Evolutionary conservation across 2,888 invertebrate species (phyloP).

Genomic region (Cephalotes varians): DNA sequence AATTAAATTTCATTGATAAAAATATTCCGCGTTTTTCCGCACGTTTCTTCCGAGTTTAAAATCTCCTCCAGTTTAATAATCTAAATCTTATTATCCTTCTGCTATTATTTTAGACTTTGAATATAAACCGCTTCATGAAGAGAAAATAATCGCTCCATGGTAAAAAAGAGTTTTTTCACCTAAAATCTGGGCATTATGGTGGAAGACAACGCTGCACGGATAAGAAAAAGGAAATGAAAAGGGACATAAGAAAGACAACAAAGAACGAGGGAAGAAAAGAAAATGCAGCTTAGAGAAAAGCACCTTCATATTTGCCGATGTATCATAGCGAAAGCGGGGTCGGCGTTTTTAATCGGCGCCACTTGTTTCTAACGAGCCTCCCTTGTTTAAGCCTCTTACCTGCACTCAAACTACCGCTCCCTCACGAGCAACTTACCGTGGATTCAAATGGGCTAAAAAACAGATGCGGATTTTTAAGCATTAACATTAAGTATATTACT

Average conservation of each 20-base stretch:
- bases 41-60: background rate
- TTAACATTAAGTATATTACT: background rate
- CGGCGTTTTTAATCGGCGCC: conserved; percentile 83
- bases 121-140: background rate
- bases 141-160: background rate
- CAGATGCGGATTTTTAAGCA: background rate
- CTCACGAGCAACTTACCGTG: background rate
- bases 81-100: conserved; percentile 6
- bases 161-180: background rate
- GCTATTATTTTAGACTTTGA: conserved; percentile 17
- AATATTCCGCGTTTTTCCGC: background rate
- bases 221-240: background rate
- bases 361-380: conserved; percentile 84
- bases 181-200: conserved; percentile 10
- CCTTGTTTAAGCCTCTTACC: conserved; percentile 82
- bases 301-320: conserved; percentile 79
- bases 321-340: conserved; percentile 75
- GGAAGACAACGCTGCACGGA: background rate
- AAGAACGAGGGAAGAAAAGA: conserved; percentile 20
- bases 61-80: background rate
- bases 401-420: conserved; percentile 63
- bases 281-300: conserved; percentile 62
- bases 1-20: conserved; percentile 1
- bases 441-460: conserved; percentile 10
- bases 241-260: background rate